Evolutionary conservation across 2,797 vertebrate genomes (phyloP), one percentile per base, ranked within the genome.

Genomic region (Sebastes cheni): DNA sequence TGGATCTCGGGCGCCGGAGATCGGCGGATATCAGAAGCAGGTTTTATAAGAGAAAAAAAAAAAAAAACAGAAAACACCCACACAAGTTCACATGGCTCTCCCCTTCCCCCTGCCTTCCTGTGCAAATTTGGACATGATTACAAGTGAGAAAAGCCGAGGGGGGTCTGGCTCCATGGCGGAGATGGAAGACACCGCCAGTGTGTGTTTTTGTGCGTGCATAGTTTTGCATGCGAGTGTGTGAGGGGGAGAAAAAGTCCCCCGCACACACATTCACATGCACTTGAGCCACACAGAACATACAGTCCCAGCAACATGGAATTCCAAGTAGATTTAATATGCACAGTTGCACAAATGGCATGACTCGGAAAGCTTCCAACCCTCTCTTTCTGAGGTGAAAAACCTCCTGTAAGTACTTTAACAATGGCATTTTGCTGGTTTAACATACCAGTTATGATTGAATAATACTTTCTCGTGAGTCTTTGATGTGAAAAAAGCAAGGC

Each of bases 41-140:
- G 62, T 91, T 94, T 94, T 93, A 64, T 67, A 46, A 72, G 61
- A 83, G 61, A 27, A 61, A 59, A 60, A 22, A 25, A 12, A 58
- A 22, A 55, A 61, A 60, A 25, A 67, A 68, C n/a, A 76, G 64
- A 85, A 88, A 90, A 91, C 94, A 92, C 91, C 93, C 94, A 96
- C 95, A 94, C 93, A 87, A 90, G 93, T 92, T 95, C 85, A 92
- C 91, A 91, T 90, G 86, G 80, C 88, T 83, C 92, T 86, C 90
- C 90, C 89, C 90, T 89, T 86, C 91, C 92, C 91, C 90, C 89
- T 84, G 88, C 92, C 93, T 95, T 95, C 91, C 94, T 94, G 93
- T 92, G 93, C 92, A 95, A 94, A 95, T 95, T 95, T 95, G 92
- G 94, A 95, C 94, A 95, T 94, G 94, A 95, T 95, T 93, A 93